Conservation (phyloP, 30 jellyfish, hydroid and myxozoan species). For the Nemopilema nomurai region DNA sequence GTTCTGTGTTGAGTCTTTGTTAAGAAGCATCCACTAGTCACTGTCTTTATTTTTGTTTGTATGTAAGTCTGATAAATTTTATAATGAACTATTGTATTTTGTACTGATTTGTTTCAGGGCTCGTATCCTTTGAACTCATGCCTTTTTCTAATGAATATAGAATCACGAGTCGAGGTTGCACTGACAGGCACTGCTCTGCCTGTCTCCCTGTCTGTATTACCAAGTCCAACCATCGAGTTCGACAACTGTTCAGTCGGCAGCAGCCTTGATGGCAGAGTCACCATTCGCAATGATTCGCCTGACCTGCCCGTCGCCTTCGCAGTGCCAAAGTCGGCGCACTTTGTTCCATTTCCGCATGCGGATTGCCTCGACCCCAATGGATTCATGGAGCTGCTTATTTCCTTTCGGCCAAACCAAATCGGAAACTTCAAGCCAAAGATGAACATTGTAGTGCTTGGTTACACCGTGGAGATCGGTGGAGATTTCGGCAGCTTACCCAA, state of each 20-base stretch:
- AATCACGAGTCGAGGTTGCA: constrained; percentile 83
- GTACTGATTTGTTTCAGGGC: too few species aligned
- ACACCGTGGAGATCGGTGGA: constrained; percentile 45
- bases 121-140: too few species aligned
- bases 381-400: constrained; percentile 59
- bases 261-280: constrained; percentile 35
- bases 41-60: too few species aligned
- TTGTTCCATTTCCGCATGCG: constrained; percentile 68
- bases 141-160: constrained; percentile 20
- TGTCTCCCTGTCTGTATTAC: constrained; percentile 74
- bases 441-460: constrained; percentile 68
- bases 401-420: constrained; percentile 84
- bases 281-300: constrained; percentile 71
- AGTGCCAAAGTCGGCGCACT: constrained; percentile 77
- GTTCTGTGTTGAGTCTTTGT: too few species aligned
- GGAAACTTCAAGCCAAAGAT: constrained; percentile 70
- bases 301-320: constrained; percentile 64
- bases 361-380: constrained; percentile 64
- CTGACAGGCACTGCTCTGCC: constrained; percentile 95
- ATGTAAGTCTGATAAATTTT: too few species aligned
- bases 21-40: too few species aligned
- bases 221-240: constrained; percentile 66
- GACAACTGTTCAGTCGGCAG: constrained; percentile 83
- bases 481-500: constrained; percentile 48
- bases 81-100: too few species aligned